Percentiles rank a stretch among this genome's conserved stretches.
These are phyloP conservation scores for Ptilorrhoa leucosticta DNA, from an alignment of 2,113 vertebrate genomes.

Conservation along the genomic window DNA sequence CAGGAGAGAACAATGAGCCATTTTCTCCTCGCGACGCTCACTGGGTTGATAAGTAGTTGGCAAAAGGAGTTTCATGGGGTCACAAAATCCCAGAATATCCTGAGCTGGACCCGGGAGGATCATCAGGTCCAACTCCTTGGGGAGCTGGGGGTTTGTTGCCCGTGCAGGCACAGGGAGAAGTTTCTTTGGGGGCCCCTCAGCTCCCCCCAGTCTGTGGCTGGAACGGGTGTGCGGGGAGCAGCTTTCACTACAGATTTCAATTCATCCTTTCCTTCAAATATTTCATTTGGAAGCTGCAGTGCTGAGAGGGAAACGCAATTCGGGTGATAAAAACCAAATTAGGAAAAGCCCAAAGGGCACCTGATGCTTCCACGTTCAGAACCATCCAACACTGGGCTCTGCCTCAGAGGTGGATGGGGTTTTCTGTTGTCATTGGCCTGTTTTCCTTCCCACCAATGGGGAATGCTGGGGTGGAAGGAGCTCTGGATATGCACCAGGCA, in stretches of 20 bases:
- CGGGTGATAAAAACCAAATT: background rate
- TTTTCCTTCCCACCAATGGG: background rate
- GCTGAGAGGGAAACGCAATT: background rate
- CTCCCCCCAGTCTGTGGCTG: background rate
- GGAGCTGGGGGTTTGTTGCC: background rate
- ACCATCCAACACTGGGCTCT: accelerated
- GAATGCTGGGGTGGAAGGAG: background rate
- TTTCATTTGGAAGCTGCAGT: background rate
- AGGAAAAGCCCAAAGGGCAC: background rate
- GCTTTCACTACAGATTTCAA: background rate
- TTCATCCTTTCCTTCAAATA: background rate
- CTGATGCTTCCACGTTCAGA: background rate
- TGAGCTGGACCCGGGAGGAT: background rate
- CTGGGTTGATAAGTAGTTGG: background rate
- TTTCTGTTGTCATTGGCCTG: background rate
- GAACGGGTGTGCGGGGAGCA: too few species aligned
- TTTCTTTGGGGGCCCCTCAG: background rate
- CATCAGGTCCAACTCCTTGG: background rate
- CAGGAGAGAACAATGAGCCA: background rate
- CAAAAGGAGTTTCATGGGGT: background rate
- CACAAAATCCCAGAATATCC: background rate
- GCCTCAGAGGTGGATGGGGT: accelerated
- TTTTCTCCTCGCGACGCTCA: accelerated
- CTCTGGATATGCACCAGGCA: accelerated
- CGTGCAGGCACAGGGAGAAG: background rate